Conservation (phyloP, 2,888 invertebrate genomes). For the Margaritifera margaritifera region DNA sequence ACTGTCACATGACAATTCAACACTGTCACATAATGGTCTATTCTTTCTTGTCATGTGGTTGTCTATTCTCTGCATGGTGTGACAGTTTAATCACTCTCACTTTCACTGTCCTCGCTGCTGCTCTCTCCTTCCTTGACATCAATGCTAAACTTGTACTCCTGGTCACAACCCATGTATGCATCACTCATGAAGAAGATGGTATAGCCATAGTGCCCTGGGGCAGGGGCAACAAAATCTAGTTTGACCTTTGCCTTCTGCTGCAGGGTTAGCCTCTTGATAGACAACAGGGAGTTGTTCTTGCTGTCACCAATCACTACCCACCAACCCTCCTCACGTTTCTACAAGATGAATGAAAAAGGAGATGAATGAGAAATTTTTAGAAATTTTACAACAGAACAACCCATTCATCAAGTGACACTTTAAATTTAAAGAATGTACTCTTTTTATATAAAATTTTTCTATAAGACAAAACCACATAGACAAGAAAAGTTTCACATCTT, state of each 20-base stretch:
- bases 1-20: too few species aligned
- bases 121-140: conserved; percentile 68
- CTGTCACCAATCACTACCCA: conserved; percentile 99
- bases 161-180: conserved; percentile 98
- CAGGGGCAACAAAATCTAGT: conserved; percentile 94
- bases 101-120: conserved; percentile 56
- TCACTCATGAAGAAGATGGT: conserved; percentile 99
- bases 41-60: too few species aligned
- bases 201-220: conserved; percentile 88
- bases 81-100: conserved; percentile 36
- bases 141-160: conserved; percentile 91
- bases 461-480: too few species aligned
- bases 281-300: conserved; percentile 92
- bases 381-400: neutral
- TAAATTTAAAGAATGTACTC: neutral
- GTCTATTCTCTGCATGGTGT: neutral
- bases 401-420: neutral
- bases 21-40: too few species aligned
- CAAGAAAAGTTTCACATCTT: too few species aligned
- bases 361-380: neutral
- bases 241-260: conserved; percentile 92
- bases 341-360: conserved; percentile 25
- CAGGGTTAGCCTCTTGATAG: conserved; percentile 96
- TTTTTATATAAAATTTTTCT: too few species aligned
- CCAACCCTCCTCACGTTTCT: conserved; percentile 79